These are phyloP conservation scores for Prolemur simus DNA, from an alignment of 2,113 vertebrate genomes.

Conservation along the genomic window DNA sequence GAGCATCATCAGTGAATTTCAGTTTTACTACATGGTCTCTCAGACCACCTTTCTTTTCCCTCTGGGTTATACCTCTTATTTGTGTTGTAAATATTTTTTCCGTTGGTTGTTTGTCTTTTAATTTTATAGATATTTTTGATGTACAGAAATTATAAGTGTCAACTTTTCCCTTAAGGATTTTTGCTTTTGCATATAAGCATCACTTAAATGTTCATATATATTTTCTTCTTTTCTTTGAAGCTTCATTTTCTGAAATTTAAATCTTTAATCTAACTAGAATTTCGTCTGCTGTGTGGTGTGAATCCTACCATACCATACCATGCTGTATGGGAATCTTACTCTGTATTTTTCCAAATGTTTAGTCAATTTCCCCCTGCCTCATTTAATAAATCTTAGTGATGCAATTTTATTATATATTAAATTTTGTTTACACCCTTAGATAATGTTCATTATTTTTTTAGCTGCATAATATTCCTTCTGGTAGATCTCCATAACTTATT, in stretches of 20 bases:
- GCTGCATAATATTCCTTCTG: not conserved
- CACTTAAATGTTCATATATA: not conserved
- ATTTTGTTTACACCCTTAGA: not conserved
- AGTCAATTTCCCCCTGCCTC: not conserved
- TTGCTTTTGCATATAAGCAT: not conserved
- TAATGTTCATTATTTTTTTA: not conserved
- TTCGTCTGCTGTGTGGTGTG: not conserved
- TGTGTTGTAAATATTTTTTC: not conserved
- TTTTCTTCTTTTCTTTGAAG: not conserved
- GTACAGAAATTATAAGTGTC: not conserved
- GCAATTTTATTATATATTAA: not conserved
- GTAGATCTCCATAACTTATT: not conserved
- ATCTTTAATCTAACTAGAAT: not conserved
- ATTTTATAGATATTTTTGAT: not conserved
- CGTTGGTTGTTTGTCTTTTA: not conserved
- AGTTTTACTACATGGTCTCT: not conserved
- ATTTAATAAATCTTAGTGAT: not conserved
- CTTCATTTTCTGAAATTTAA: conserved; percentile 11
- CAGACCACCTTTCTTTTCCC: not conserved
- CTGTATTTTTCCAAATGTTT: not conserved
- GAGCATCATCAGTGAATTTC: not conserved
- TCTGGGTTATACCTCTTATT: not conserved
- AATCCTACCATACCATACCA: no score
- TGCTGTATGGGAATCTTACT: not conserved
- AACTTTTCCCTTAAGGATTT: not conserved